These are phyloP conservation scores for Plebejus anna DNA, from an alignment of 2,888 invertebrate species.

Conservation along the genomic window DNA sequence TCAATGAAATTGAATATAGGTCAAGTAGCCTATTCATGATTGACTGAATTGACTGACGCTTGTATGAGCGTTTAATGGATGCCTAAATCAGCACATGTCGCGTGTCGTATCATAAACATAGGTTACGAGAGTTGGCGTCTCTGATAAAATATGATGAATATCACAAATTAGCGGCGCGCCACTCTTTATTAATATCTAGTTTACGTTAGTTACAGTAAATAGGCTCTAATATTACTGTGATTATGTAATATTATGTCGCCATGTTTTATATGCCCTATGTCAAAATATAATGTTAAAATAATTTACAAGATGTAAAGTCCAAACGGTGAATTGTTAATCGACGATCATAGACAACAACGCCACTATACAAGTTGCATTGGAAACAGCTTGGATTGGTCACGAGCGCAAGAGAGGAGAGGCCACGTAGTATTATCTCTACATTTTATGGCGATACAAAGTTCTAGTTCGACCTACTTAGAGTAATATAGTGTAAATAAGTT, in stretches of 20 bases:
- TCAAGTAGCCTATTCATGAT: too few relatives aligned
- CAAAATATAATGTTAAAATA: neutral
- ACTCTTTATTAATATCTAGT: constrained; percentile 15
- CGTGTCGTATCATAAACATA: neutral
- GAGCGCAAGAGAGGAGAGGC: neutral
- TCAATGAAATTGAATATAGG: too few relatives aligned
- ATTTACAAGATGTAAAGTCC: neutral
- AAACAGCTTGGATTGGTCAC: neutral
- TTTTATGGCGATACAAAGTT: neutral
- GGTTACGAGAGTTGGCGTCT: neutral
- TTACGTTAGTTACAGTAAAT: constrained; percentile 11
- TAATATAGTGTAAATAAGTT: constrained; percentile 8
- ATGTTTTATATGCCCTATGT: neutral
- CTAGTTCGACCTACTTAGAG: neutral
- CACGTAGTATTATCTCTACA: neutral
- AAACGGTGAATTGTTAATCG: neutral
- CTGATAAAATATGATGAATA: neutral
- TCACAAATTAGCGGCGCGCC: constrained; percentile 4
- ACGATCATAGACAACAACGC: too few relatives aligned
- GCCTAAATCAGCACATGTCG: neutral
- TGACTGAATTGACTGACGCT: too few relatives aligned
- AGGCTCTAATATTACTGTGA: neutral
- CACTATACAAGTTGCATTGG: neutral
- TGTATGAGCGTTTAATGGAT: too few relatives aligned
- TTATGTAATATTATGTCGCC: neutral